These are phyloP conservation scores for Bombus breviceps DNA, from an alignment of 1,140 invertebrate genomes.

Conservation along the genomic window DNA sequence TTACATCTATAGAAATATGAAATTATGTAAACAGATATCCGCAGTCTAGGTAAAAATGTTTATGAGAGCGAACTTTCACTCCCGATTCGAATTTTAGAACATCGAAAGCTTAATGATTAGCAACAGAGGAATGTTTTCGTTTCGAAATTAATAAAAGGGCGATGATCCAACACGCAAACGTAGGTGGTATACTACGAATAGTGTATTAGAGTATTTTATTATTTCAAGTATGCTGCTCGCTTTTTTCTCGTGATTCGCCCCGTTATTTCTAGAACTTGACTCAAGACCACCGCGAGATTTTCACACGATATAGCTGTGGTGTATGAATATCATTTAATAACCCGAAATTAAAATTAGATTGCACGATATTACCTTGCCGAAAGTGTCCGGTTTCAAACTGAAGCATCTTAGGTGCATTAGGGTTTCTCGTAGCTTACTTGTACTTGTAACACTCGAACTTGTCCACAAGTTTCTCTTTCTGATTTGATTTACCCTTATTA, in stretches of 20 bases:
- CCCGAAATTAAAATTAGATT: constrained; percentile 40
- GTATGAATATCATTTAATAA: constrained; percentile 24
- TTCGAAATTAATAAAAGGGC: neutral
- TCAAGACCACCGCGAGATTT: constrained; percentile 23
- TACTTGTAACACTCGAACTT: neutral
- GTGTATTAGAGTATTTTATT: neutral
- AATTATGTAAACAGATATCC: neutral
- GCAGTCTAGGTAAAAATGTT: neutral
- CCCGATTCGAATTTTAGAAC: neutral
- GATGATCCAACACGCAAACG: neutral
- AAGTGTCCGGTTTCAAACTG: constrained; percentile 29
- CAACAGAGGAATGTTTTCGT: too few species aligned
- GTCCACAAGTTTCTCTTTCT: neutral
- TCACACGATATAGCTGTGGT: neutral
- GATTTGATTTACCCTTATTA: neutral
- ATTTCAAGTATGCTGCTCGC: neutral
- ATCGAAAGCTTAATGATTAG: neutral
- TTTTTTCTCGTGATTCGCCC: constrained; percentile 29
- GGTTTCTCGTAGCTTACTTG: neutral
- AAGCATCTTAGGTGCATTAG: neutral
- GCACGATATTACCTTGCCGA: constrained; percentile 1
- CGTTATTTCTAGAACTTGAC: constrained; percentile 49
- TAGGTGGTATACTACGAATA: neutral
- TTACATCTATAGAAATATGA: neutral
- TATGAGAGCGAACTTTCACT: neutral